Conservation (phyloP, 2,888 invertebrate species). For the Calliscelio sp. region DNA sequence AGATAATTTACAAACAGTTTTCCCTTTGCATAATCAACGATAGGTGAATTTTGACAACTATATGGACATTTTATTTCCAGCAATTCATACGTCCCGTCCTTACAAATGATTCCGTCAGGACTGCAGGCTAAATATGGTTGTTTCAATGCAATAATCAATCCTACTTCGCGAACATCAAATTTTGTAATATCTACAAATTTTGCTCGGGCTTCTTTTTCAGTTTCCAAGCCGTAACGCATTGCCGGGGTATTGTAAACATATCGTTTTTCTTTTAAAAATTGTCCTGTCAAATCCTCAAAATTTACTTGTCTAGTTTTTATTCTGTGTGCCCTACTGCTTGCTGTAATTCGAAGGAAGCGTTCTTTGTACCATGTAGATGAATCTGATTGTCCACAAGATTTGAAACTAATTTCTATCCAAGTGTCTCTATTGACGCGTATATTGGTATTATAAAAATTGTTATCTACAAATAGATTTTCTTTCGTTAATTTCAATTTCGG, state of each 20-base stretch:
- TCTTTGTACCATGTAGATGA: conserved; percentile 41
- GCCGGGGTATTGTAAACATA: conserved; percentile 14
- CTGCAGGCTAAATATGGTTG: conserved; percentile 7
- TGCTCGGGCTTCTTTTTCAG: conserved; percentile 3
- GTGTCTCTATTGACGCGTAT: conserved; percentile 17
- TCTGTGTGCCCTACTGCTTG: conserved; percentile 29
- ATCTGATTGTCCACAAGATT: conserved; percentile 26
- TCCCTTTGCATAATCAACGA: not conserved
- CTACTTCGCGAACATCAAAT: too few species aligned
- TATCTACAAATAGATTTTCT: too few species aligned
- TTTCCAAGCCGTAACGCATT: conserved; percentile 21
- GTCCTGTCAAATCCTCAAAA: conserved; percentile 28
- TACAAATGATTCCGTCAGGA: not conserved
- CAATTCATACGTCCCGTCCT: not conserved
- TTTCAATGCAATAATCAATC: not conserved
- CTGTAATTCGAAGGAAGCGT: conserved; percentile 38
- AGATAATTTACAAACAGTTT: not conserved
- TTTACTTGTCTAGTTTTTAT: conserved; percentile 34
- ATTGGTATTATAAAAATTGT: not conserved
- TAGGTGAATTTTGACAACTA: not conserved
- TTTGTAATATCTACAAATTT: not conserved
- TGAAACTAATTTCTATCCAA: conserved; percentile 29
- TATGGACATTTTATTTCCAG: conserved; percentile 13
- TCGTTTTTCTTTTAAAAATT: conserved; percentile 28
- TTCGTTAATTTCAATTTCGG: not conserved